A percentile compares a stretch with the other conserved stretches of the same genome.
Conservation (phyloP, 2,888 invertebrate species). For the Brachylomia viminalis region DNA sequence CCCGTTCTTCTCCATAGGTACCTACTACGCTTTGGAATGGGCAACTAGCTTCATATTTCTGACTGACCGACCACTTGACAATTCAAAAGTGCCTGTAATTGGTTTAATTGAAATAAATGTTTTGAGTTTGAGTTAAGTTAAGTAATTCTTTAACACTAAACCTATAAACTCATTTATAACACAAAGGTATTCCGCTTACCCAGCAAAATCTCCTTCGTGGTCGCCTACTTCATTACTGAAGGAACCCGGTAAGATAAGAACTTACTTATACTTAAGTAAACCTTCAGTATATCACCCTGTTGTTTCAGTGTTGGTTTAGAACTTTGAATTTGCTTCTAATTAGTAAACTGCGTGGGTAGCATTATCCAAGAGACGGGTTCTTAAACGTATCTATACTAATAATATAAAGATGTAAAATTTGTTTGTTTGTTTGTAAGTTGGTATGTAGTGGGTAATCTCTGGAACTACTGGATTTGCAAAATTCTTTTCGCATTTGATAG, state of each 20-base stretch:
- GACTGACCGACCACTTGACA: too few relatives aligned
- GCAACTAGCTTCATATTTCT: too few relatives aligned
- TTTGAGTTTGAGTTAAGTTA: background rate
- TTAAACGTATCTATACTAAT: slow-evolving; percentile 27
- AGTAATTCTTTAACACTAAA: background rate
- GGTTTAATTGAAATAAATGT: too few relatives aligned
- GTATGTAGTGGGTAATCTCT: too few relatives aligned
- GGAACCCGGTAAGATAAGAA: slow-evolving; percentile 9
- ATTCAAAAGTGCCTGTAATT: too few relatives aligned
- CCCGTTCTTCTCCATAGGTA: too few relatives aligned
- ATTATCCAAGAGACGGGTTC: slow-evolving; percentile 2
- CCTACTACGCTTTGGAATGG: too few relatives aligned
- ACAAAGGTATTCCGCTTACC: background rate
- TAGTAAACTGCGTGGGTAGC: slow-evolving; percentile 33
- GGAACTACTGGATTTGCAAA: too few relatives aligned
- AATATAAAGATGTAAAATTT: too few relatives aligned
- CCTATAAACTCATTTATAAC: background rate
- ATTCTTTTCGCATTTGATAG: too few relatives aligned
- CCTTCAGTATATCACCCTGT: slow-evolving; percentile 19
- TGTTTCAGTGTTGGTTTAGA: slow-evolving; percentile 41
- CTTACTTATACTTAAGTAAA: slow-evolving; percentile 18
- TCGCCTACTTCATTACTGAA: background rate
- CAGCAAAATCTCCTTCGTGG: background rate
- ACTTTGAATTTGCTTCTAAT: slow-evolving; percentile 53
- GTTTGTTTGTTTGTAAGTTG: too few relatives aligned